Conservation (phyloP, 2,113 vertebrate genomes). For the Paraplagusia blochii region DNA sequence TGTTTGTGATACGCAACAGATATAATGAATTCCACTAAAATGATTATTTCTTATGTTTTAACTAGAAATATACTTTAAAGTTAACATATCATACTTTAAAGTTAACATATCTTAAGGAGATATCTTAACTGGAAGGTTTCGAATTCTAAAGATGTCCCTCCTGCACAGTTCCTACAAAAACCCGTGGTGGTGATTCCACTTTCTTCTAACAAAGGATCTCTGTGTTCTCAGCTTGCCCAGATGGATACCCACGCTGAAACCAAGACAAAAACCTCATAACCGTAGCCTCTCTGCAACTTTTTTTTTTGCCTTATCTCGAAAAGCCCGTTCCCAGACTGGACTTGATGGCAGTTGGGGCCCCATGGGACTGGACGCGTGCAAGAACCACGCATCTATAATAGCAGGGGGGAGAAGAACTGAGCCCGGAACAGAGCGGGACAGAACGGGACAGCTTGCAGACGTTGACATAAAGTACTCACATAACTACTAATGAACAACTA, state of each 20-base stretch:
- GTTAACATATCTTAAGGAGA: too few species aligned
- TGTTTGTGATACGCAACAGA: not conserved
- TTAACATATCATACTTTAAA: too few species aligned
- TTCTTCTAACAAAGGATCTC: constrained; percentile 59
- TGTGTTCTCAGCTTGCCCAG: constrained; percentile 63
- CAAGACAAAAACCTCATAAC: constrained; percentile 68
- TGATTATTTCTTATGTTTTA: not conserved
- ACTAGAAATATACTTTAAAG: not conserved
- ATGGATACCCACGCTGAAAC: constrained; percentile 73
- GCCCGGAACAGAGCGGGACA: constrained; percentile 4
- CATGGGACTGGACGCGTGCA: constrained; percentile 66
- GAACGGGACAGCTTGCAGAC: constrained; percentile 36
- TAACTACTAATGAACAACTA: too few species aligned
- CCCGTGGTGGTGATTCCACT: constrained; percentile 13
- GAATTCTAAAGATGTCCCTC: not conserved
- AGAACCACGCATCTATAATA: constrained; percentile 34
- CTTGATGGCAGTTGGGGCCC: constrained; percentile 66
- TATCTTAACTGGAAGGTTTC: too few species aligned
- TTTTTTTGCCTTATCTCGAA: constrained; percentile 38
- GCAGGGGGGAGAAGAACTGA: not conserved
- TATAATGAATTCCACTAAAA: not conserved
- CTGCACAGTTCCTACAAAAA: constrained; percentile 3
- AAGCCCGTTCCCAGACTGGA: constrained; percentile 51
- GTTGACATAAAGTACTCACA: not conserved
- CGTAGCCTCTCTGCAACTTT: constrained; percentile 52